Evolutionary conservation across 2,888 invertebrate species (phyloP).

Genomic region (Pinctada fucata): DNA sequence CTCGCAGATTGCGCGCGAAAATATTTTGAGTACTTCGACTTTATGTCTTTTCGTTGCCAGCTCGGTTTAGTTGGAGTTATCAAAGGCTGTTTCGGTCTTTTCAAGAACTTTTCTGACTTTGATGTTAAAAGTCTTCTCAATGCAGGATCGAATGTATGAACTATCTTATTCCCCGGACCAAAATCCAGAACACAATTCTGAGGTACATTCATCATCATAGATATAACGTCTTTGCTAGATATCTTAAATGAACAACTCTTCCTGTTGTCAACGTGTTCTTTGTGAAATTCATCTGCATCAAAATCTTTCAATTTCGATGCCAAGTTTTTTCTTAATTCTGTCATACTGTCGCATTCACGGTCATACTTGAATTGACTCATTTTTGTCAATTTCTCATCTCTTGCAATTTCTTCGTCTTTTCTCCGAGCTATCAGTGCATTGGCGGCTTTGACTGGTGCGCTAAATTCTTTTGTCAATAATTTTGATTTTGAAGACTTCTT

Average conservation of each 20-base stretch:
- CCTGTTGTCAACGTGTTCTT: constrained; percentile 22
- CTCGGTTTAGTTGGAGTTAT: neutral
- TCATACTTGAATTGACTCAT: constrained; percentile 40
- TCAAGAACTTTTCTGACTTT: neutral
- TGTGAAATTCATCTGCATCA: constrained; percentile 44
- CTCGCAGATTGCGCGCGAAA: constrained; percentile 16
- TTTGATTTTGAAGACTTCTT: constrained; percentile 37
- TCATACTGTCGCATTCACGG: constrained; percentile 45
- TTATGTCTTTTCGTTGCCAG: constrained; percentile 1
- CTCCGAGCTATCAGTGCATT: constrained; percentile 48
- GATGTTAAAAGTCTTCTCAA: neutral
- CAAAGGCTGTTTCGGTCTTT: neutral
- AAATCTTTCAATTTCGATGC: constrained; percentile 49
- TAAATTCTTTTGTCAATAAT: constrained; percentile 49
- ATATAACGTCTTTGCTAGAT: neutral
- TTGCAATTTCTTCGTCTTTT: constrained; percentile 34
- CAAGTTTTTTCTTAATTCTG: constrained; percentile 44
- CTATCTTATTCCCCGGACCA: constrained; percentile 28
- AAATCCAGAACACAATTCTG: constrained; percentile 31
- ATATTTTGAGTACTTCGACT: constrained; percentile 8
- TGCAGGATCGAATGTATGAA: constrained; percentile 6
- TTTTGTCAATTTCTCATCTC: constrained; percentile 38
- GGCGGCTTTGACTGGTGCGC: constrained; percentile 46
- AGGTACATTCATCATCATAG: constrained; percentile 14
- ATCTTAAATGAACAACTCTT: neutral